Conservation (phyloP, 2,888 invertebrate species). For the Parthenolecanium corni region DNA sequence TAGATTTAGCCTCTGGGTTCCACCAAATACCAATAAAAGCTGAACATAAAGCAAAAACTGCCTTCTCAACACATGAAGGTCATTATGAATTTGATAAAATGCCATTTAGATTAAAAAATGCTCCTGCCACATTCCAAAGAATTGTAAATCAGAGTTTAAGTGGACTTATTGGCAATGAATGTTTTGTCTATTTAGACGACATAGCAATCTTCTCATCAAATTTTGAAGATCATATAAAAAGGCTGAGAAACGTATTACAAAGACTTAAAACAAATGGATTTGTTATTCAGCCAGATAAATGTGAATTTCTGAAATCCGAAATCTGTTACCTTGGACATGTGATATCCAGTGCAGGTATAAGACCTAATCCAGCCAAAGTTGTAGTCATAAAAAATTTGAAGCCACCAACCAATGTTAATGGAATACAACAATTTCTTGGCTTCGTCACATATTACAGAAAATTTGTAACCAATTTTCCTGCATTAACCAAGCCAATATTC, state of each 20-base stretch:
- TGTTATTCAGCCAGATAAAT: conserved; percentile 20
- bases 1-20: conserved; percentile 35
- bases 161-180: conserved; percentile 31
- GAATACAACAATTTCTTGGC: conserved; percentile 36
- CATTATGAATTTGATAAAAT: conserved; percentile 34
- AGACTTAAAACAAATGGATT: conserved; percentile 14
- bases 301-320: conserved; percentile 10
- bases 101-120: conserved; percentile 36
- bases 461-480: conserved; percentile 30
- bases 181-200: conserved; percentile 32
- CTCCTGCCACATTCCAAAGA: conserved; percentile 36
- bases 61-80: conserved; percentile 15
- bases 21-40: conserved; percentile 33
- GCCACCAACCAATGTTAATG: conserved; percentile 20
- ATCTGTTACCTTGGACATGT: conserved; percentile 30
- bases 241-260: conserved; percentile 18
- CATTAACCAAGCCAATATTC: not conserved
- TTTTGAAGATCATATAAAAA: conserved; percentile 16
- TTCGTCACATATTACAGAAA: conserved; percentile 32
- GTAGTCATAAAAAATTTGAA: conserved; percentile 23
- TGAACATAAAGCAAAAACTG: conserved; percentile 9
- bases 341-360: conserved; percentile 27
- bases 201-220: conserved; percentile 30
- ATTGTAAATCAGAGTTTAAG: conserved; percentile 35
- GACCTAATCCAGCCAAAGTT: conserved; percentile 28